Conservation (phyloP, 2,888 invertebrate genomes). For the Sarcophaga variegata region DNA sequence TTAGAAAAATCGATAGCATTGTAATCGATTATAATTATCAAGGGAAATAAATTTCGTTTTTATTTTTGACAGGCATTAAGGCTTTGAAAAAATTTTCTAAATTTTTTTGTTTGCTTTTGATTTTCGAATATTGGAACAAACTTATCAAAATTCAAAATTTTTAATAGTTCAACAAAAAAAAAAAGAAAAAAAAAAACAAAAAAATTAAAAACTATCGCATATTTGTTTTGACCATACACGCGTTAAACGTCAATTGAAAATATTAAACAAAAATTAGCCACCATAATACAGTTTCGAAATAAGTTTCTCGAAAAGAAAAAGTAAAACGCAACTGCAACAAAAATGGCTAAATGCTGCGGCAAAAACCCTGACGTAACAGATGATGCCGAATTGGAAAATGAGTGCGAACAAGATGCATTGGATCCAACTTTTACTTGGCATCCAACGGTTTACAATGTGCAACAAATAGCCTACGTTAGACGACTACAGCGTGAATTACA, state of each 20-base stretch:
- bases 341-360: background rate
- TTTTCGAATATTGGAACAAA: background rate
- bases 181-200: background rate
- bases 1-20: too few relatives aligned
- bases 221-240: too few relatives aligned
- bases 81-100: background rate
- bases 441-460: constrained; percentile 45
- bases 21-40: too few relatives aligned
- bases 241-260: too few relatives aligned
- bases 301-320: background rate
- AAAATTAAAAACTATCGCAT: background rate
- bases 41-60: background rate
- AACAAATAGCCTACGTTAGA: constrained; percentile 72
- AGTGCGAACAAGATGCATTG: background rate
- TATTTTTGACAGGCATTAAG: background rate
- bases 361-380: background rate
- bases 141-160: constrained; percentile 14
- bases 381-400: background rate
- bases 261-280: background rate
- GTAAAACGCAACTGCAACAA: background rate
- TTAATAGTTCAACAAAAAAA: background rate
- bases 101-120: background rate
- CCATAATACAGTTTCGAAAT: background rate
- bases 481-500: constrained; percentile 75
- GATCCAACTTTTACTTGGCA: constrained; percentile 47